Evolutionary conservation across 2,797 vertebrate species (phyloP).

Genomic region (Ceryle rudis): DNA sequence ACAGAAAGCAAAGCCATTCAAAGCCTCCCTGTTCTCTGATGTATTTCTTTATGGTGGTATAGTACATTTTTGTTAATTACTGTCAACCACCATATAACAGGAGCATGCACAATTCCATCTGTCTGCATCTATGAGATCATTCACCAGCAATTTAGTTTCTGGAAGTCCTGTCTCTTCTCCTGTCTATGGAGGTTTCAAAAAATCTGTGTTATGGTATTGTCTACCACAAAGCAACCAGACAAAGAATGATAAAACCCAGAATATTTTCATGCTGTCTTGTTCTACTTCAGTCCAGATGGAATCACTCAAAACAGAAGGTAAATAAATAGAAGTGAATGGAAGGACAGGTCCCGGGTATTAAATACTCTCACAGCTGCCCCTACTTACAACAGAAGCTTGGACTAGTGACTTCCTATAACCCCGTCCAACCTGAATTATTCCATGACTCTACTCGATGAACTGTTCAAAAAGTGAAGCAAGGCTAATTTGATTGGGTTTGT

Average conservation of each 20-base stretch:
- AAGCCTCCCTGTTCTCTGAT: neutral
- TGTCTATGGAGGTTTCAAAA: slow-evolving; percentile 9
- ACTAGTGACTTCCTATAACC: neutral
- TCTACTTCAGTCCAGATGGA: neutral
- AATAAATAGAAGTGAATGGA: neutral
- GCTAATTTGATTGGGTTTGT: neutral
- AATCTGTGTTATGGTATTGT: neutral
- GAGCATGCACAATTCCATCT: neutral
- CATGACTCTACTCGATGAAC: neutral
- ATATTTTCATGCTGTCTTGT: neutral
- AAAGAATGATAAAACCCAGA: slow-evolving; percentile 38
- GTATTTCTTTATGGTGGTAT: neutral
- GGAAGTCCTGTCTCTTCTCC: neutral
- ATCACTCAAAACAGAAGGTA: neutral
- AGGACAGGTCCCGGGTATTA: neutral
- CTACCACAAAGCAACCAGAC: neutral
- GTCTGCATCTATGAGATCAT: neutral
- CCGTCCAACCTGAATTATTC: neutral
- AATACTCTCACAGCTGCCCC: neutral
- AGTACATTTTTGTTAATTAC: neutral
- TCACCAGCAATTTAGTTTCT: neutral
- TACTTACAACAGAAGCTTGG: neutral
- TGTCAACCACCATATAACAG: neutral
- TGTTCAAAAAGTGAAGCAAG: neutral
- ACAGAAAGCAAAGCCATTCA: neutral